Evolutionary conservation across 1,140 invertebrate genomes (phyloP).

Genomic region (Luehdorfia chinensis): DNA sequence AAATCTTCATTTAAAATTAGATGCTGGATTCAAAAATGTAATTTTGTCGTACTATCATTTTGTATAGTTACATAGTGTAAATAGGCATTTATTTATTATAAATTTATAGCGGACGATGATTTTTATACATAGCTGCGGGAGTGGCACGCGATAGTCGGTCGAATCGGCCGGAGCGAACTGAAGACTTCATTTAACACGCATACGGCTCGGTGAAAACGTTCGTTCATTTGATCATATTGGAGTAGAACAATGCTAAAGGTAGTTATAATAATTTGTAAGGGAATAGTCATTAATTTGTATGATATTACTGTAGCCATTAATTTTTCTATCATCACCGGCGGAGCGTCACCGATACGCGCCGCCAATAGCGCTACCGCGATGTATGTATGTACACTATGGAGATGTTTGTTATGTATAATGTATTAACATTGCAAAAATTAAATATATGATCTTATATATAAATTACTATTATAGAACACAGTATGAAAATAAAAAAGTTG

Average conservation of each 20-base stretch:
- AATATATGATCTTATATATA: conserved; percentile 76
- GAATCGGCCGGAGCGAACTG: conserved; percentile 51
- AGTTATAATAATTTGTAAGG: conserved; percentile 74
- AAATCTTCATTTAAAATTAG: conserved; percentile 65
- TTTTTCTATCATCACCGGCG: conserved; percentile 72
- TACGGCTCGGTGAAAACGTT: conserved; percentile 49
- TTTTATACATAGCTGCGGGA: conserved; percentile 73
- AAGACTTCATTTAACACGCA: conserved; percentile 48
- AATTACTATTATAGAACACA: conserved; percentile 76
- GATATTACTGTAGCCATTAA: conserved; percentile 75
- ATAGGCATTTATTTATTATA: conserved; percentile 78
- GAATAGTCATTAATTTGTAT: conserved; percentile 77
- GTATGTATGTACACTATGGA: conserved; percentile 74
- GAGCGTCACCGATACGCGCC: conserved; percentile 42
- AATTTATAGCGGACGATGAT: conserved; percentile 72
- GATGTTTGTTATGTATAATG: conserved; percentile 76
- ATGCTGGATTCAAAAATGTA: conserved; percentile 68
- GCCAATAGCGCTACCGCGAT: conserved; percentile 43
- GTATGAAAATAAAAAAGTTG: conserved; percentile 75
- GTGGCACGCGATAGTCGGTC: conserved; percentile 50
- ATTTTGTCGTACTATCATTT: conserved; percentile 73
- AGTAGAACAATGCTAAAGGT: conserved; percentile 73
- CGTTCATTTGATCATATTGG: conserved; percentile 63
- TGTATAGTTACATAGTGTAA: conserved; percentile 77
- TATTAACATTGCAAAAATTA: conserved; percentile 76